Base-by-base conservation (phyloP, 2,113 vertebrate genomes). In the Lagenorhynchus albirostris region DNA sequence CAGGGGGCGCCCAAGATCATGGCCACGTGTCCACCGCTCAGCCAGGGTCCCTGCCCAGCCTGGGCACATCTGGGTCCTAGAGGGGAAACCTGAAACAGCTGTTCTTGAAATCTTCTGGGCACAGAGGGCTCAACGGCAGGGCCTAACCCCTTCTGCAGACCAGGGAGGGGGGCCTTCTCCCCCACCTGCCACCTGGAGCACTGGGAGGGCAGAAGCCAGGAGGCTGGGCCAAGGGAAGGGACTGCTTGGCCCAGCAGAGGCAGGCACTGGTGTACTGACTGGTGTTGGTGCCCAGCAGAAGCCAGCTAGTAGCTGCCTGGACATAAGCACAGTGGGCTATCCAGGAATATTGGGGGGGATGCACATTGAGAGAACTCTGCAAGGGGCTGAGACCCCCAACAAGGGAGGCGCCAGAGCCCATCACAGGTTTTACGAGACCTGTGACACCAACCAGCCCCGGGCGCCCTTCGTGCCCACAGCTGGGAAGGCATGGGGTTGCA, bases 251-350 rank as follows among this genome's bases (percentile, higher is more conserved):
- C 26, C 10, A 4, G 33, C 74, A 8, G 53, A 92, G 31, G 44
- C 20, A 9, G 76, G 41, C 0, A 2, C 33, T 14, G 18, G 15
- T 0, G 31, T 14, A 47, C 23, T 1, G 36, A 20, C n/a, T 23
- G 10, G 53, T 15, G 6, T 5, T 11, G 62, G 13, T 31, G 33
- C 38, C 77, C 5, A 7, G 36, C n/a, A 38, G 83, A 55, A 29
- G 18, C 23, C 21, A 4, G 11, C n/a, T 23, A 68, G 44, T 21
- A 23, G 81, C 25, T 50, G 14, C 68, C 65, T 25, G 90, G 20
- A 13, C 17, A 1, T 8, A 31, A 23, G 5, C 18, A 5, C 41
- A 26, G 10, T 6, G 44, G 53, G 29, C 38, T 23, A 25, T 41
- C 36, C 15, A 38, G 29, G 60, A n/a, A 13, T 41, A 47, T 15